These are phyloP conservation scores for Drosophila borealis DNA, from an alignment of 2,888 invertebrate species.

Conservation along the genomic window DNA sequence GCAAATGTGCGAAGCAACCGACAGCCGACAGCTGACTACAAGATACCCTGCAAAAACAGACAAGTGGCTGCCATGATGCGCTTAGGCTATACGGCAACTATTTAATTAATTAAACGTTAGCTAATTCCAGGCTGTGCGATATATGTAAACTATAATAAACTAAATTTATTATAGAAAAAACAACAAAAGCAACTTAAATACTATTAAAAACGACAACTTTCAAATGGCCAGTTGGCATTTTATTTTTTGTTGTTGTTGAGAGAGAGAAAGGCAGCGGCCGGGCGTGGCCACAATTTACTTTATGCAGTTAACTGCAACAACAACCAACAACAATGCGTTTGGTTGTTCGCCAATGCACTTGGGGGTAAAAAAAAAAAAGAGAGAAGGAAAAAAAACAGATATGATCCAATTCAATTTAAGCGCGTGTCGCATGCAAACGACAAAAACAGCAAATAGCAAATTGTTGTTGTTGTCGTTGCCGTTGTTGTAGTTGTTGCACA, in stretches of 20 bases:
- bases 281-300: slow-evolving; percentile 53
- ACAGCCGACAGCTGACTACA: not conserved
- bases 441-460: slow-evolving; percentile 48
- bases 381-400: slow-evolving; percentile 39
- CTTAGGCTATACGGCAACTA: no score
- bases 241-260: not conserved
- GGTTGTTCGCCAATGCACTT: slow-evolving; percentile 29
- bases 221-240: slow-evolving; percentile 38
- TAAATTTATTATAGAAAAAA: not conserved
- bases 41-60: slow-evolving; percentile 4
- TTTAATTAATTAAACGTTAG: no score
- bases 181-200: slow-evolving; percentile 3
- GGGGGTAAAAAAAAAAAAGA: slow-evolving; percentile 1
- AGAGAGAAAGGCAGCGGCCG: slow-evolving; percentile 46
- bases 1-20: not conserved
- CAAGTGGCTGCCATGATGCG: no score
- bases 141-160: no score
- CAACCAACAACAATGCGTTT: slow-evolving; percentile 38
- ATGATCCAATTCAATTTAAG: slow-evolving; percentile 74
- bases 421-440: slow-evolving; percentile 68
- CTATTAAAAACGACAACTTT: slow-evolving; percentile 47
- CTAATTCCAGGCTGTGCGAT: no score
- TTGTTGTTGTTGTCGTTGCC: slow-evolving; percentile 25
- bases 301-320: slow-evolving; percentile 24
- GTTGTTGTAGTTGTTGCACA: slow-evolving; percentile 52